phyloP scores from a whole-genome alignment of 2,888 invertebrate genomes.

The Hesperia comma region DNA sequence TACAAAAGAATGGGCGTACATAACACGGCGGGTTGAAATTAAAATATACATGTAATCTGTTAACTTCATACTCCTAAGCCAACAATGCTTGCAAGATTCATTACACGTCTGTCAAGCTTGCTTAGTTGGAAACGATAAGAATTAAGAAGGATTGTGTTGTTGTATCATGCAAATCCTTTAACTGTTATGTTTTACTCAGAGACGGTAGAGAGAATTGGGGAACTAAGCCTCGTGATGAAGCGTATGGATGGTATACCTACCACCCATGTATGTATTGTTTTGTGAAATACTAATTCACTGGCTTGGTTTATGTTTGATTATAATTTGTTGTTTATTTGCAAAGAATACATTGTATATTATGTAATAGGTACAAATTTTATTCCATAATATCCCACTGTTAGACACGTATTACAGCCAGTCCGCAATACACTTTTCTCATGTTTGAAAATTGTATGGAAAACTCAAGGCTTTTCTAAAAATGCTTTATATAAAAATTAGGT shows the following conservation, averaged over 20 bases:
- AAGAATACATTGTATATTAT: too few species aligned
- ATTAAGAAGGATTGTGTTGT: conserved; percentile 42
- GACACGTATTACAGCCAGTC: too few species aligned
- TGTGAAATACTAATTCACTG: too few species aligned
- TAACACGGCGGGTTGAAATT: conserved; percentile 48
- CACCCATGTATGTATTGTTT: too few species aligned
- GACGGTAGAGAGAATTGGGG: conserved; percentile 2
- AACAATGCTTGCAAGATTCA: conserved; percentile 52
- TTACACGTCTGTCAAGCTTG: conserved; percentile 45
- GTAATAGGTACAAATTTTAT: too few species aligned
- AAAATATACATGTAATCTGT: conserved; percentile 62
- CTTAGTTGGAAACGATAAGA: conserved; percentile 44
- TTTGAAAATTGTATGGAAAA: too few species aligned
- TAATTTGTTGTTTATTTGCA: too few species aligned
- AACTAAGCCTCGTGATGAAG: background rate
- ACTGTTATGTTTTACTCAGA: conserved; percentile 24
- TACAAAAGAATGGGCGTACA: conserved; percentile 42
- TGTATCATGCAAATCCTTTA: conserved; percentile 39
- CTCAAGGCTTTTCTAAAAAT: too few species aligned
- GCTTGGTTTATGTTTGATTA: too few species aligned
- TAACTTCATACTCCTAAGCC: conserved; percentile 53
- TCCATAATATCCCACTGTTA: too few species aligned
- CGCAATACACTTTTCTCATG: too few species aligned
- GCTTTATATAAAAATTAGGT: too few species aligned
- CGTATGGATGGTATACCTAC: background rate